Evolutionary conservation across 1,140 invertebrate genomes (phyloP).

Genomic region (Argopecten irradians): DNA sequence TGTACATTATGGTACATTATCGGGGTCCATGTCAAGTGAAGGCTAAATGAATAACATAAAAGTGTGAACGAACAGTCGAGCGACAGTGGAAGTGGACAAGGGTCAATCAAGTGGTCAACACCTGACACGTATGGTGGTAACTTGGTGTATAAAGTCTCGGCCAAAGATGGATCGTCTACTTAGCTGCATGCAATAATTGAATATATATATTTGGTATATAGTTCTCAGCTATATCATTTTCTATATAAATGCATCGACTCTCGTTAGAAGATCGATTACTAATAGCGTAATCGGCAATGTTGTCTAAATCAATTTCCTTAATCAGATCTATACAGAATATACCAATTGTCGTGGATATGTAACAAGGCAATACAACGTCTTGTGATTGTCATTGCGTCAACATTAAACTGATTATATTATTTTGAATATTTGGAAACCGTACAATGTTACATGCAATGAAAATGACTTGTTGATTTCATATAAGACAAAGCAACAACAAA

Average conservation of each 20-base stretch:
- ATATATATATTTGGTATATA: neutral
- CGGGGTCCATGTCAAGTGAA: neutral
- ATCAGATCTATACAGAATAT: neutral
- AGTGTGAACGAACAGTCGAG: neutral
- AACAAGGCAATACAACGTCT: too few relatives aligned
- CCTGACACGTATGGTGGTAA: neutral
- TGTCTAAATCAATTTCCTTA: neutral
- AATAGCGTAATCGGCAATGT: neutral
- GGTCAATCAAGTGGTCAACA: neutral
- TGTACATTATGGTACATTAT: neutral
- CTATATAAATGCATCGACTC: neutral
- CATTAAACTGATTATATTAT: too few relatives aligned
- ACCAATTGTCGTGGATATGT: neutral
- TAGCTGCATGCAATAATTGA: neutral
- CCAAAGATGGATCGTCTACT: neutral
- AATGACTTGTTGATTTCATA: too few relatives aligned
- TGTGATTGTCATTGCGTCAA: too few relatives aligned
- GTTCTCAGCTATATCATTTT: neutral
- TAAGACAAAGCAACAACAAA: too few relatives aligned
- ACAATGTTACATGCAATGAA: too few relatives aligned
- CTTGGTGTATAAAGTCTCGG: neutral
- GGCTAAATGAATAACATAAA: neutral
- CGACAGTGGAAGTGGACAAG: neutral
- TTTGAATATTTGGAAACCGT: too few relatives aligned
- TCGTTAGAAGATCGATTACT: neutral